Percentiles rank a stretch among this genome's conserved stretches.
These are phyloP conservation scores for Austrolebias charrua DNA, from an alignment of 2,797 vertebrate species.

Conservation along the genomic window DNA sequence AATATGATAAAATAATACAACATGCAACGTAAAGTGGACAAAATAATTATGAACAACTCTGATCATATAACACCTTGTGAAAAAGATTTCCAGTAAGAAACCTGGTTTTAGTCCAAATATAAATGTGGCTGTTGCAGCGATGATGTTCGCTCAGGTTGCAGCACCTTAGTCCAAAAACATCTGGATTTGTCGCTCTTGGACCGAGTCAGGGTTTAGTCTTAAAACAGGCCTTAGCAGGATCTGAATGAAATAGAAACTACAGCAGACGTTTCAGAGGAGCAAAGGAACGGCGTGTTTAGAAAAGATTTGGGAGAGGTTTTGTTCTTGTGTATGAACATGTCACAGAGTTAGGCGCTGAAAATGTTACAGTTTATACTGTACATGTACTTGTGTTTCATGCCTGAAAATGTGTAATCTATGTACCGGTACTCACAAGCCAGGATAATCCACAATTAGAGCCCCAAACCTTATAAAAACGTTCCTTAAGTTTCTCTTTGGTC, in stretches of 20 bases:
- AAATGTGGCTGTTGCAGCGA: conserved; percentile 40
- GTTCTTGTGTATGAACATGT: not conserved
- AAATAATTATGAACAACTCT: too few relatives aligned
- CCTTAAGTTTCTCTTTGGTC: too few relatives aligned
- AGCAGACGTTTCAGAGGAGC: conserved; percentile 23
- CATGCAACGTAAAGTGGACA: too few relatives aligned
- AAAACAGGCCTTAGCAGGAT: conserved; percentile 29
- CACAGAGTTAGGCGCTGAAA: too few relatives aligned
- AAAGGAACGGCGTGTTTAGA: conserved; percentile 28
- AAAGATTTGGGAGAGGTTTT: conserved; percentile 20
- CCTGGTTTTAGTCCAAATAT: conserved; percentile 41
- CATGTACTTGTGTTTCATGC: too few relatives aligned
- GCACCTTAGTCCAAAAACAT: conserved; percentile 61
- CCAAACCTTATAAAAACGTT: too few relatives aligned
- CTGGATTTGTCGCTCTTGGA: conserved; percentile 70
- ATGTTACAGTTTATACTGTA: too few relatives aligned
- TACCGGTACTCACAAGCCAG: too few relatives aligned
- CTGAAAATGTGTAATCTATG: too few relatives aligned
- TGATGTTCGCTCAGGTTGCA: conserved; percentile 66
- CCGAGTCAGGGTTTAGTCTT: conserved; percentile 35
- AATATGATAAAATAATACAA: too few relatives aligned
- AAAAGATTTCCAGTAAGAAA: conserved; percentile 2
- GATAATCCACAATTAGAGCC: too few relatives aligned
- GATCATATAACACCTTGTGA: too few relatives aligned
- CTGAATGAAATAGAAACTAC: conserved; percentile 62